Evolutionary conservation across 1,140 invertebrate species (phyloP).

Genomic region (Papilio helenus): DNA sequence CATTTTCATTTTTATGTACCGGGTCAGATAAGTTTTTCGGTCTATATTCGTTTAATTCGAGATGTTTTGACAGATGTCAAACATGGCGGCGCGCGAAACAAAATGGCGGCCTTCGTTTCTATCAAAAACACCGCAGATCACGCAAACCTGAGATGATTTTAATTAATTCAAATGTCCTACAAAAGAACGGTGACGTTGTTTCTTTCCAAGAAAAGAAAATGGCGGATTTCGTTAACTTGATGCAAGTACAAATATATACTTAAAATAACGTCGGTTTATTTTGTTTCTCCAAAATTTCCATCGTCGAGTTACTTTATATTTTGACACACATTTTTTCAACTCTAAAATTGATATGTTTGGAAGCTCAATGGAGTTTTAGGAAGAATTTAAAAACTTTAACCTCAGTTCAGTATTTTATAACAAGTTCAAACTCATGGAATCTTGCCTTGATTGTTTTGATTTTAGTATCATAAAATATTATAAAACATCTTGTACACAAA

Average conservation of each 20-base stretch:
- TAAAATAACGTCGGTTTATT: background rate
- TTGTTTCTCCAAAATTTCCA: background rate
- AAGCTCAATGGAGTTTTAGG: background rate
- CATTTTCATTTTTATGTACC: background rate
- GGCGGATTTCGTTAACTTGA: background rate
- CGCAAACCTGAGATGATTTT: too few relatives aligned
- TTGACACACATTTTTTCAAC: background rate
- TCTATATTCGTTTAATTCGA: slow-evolving; percentile 13
- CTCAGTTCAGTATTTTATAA: background rate
- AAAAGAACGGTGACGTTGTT: background rate
- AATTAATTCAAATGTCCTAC: too few relatives aligned
- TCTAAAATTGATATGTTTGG: background rate
- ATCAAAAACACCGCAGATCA: background rate
- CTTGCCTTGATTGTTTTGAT: background rate
- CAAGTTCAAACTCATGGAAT: background rate
- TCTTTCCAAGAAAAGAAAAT: background rate
- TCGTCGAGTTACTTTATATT: background rate
- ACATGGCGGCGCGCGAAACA: background rate
- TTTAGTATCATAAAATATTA: too few relatives aligned
- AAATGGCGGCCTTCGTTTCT: background rate
- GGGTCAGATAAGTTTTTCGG: background rate
- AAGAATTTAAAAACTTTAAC: background rate
- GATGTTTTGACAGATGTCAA: slow-evolving; percentile 4
- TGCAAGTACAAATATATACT: too few relatives aligned
- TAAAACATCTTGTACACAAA: too few relatives aligned